Evolutionary conservation across 2,888 invertebrate genomes (phyloP).

Genomic region (Amphipoea lucens): DNA sequence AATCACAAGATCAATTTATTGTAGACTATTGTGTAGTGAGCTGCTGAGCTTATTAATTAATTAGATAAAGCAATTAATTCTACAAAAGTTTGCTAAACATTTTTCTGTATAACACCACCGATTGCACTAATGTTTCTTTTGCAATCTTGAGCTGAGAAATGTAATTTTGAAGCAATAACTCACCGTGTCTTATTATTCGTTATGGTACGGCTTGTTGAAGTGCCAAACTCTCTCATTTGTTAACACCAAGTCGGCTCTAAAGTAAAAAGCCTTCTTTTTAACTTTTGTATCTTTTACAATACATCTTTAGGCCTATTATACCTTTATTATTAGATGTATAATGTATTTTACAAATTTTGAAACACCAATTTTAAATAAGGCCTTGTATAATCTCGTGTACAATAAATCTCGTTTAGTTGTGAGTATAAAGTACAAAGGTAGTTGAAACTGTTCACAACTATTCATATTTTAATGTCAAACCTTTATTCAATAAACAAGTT

Average conservation of each 20-base stretch:
- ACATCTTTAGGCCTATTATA: conserved; percentile 61
- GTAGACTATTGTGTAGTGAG: conserved; percentile 63
- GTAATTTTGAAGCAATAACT: conserved; percentile 65
- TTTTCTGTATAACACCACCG: conserved; percentile 43
- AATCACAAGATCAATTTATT: conserved; percentile 76
- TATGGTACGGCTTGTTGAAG: conserved; percentile 57
- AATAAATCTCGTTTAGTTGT: conserved; percentile 79
- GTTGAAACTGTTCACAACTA: conserved; percentile 75
- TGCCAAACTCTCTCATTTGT: conserved; percentile 63
- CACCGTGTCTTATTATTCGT: conserved; percentile 63
- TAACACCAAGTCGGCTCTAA: conserved; percentile 56
- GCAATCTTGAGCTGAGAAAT: conserved; percentile 56
- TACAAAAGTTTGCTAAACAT: conserved; percentile 38
- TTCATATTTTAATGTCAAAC: conserved; percentile 51
- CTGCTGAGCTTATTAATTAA: conserved; percentile 68
- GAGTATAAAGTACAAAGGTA: conserved; percentile 87
- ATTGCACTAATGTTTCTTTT: conserved; percentile 52
- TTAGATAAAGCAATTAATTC: conserved; percentile 53
- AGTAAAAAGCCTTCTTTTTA: conserved; percentile 45
- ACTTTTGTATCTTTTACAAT: conserved; percentile 64
- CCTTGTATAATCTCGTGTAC: conserved; percentile 71
- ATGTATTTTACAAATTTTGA: conserved; percentile 59
- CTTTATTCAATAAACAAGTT: conserved; percentile 45
- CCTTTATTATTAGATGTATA: conserved; percentile 52
- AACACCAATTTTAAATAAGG: conserved; percentile 66